Evolutionary conservation across 2,888 invertebrate genomes (phyloP).

Genomic region (Sinelater perroti): DNA sequence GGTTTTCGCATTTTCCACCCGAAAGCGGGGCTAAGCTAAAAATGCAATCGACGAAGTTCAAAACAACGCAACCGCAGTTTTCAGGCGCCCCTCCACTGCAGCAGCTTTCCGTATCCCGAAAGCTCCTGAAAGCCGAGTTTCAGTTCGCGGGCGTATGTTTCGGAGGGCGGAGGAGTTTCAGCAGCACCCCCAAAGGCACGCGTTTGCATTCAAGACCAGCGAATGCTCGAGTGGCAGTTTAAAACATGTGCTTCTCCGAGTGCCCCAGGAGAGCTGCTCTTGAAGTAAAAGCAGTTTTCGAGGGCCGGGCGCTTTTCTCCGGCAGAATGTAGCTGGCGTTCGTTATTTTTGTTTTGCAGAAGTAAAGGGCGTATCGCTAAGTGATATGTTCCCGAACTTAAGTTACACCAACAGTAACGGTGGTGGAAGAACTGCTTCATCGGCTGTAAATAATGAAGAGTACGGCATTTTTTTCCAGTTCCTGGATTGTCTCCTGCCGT

Average conservation of each 20-base stretch:
- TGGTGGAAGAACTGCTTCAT: constrained; percentile 14
- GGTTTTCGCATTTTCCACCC: constrained; percentile 1
- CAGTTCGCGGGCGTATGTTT: constrained; percentile 17
- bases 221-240: neutral
- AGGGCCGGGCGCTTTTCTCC: neutral
- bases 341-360: too few species aligned
- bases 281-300: neutral
- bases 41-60: constrained; percentile 28
- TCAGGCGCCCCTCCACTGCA: constrained; percentile 28
- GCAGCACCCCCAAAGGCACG: neutral
- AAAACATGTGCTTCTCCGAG: neutral
- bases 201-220: neutral
- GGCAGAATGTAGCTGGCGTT: constrained; percentile 7
- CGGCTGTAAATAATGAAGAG: constrained; percentile 13
- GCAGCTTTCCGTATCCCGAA: constrained; percentile 27
- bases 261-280: neutral
- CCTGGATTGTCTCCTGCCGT: constrained; percentile 51
- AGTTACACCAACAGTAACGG: constrained; percentile 24
- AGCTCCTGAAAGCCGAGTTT: too few species aligned
- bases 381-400: constrained; percentile 31
- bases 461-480: constrained; percentile 40
- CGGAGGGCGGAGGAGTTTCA: neutral
- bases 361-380: too few species aligned
- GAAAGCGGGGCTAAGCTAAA: too few species aligned
- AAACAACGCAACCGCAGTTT: constrained; percentile 36